Base-by-base conservation (phyloP, 2,888 invertebrate species). In the Andrena chrysosceles region DNA sequence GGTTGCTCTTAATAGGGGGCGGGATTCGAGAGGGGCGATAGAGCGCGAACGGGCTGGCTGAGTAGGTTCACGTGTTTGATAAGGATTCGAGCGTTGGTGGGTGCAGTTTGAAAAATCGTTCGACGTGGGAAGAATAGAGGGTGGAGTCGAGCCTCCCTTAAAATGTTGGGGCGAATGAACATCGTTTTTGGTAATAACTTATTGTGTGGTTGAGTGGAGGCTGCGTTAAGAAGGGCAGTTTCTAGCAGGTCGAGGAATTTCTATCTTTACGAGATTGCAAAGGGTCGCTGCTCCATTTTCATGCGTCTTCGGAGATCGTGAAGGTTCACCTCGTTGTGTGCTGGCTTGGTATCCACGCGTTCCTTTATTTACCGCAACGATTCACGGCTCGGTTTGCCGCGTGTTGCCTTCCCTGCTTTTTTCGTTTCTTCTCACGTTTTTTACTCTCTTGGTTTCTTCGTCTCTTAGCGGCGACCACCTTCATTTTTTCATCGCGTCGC, bases 401-500 rank as follows among this genome's bases (percentile, higher is more conserved):
- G 16, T 31, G 3, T 48, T 52, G 13, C 5, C 7, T n/a, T 13
- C 23, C 13, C 8, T 13, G 23, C 42, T 1, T 13, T 23, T 16
- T 64, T 7, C 8, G 23, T 62, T 6, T 20, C 56, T 20, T 20
- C 49, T 48, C 31, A 7, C 49, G 29, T 60, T 26, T 52, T 60
- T 26, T 52, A 20, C 20, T n/a, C 33, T 16, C 63, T 52, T 10
- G 49, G 31, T 20, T n/a, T 48, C 71, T 60, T 60, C 67, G 72
- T 75, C 68, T 83, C 54, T 69, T 69, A 74, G 54, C 79, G 23
- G 23, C 49, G 66, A 73, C 76, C 66, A 59, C 81, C 72, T 69
- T 73, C 77, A 72, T 83, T 80, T 69, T 74, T 83, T 83, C 23
- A 26, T 48, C 76, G n/a, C 76, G 56, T 59, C 63, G 62, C 16